Percentiles rank a stretch among this genome's conserved stretches.
Conservation (phyloP, 2,113 vertebrate genomes). For the Corvus moneduloides region DNA sequence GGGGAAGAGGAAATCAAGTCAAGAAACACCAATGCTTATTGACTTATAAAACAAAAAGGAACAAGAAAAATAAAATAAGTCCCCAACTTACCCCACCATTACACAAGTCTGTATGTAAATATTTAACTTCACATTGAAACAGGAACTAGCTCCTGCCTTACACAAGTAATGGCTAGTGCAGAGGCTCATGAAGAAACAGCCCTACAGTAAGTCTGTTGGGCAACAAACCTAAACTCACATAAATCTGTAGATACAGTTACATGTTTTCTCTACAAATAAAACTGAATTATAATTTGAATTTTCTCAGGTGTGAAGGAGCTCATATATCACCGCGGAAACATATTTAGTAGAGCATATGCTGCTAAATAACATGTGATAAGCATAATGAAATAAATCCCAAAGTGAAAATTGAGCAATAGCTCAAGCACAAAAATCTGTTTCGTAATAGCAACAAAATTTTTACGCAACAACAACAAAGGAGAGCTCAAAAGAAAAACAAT, state of each 20-base stretch:
- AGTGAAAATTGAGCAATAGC: conserved; percentile 49
- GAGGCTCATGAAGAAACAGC: neutral
- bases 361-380: neutral
- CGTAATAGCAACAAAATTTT: conserved; percentile 10
- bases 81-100: neutral
- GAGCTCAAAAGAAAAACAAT: conserved; percentile 25
- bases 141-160: neutral
- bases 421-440: conserved; percentile 24
- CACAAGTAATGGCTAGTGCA: neutral
- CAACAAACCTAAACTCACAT: neutral
- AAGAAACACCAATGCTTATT: neutral
- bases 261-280: neutral
- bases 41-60: neutral
- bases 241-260: neutral
- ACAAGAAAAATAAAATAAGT: neutral
- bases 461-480: conserved; percentile 51
- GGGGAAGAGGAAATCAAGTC: neutral
- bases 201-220: neutral
- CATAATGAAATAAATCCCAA: conserved; percentile 20
- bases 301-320: neutral
- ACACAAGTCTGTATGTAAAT: neutral
- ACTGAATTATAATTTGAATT: neutral
- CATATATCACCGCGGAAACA: neutral
- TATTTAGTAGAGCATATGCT: neutral
- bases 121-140: neutral